phyloP scores from a whole-genome alignment of 1,140 invertebrate species.

The Linepithema humile region DNA sequence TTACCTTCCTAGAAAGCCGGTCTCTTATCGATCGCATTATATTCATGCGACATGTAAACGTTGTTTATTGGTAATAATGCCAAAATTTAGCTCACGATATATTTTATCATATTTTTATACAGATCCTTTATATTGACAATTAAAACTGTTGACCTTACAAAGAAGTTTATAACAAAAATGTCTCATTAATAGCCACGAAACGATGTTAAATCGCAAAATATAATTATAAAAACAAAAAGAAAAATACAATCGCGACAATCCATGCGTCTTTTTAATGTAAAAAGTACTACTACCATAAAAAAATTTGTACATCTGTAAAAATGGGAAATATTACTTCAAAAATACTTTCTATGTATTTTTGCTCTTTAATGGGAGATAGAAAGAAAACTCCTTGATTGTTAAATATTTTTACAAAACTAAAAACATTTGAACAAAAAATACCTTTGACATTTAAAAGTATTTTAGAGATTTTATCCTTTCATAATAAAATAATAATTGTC shows the following conservation, averaged over 20 bases:
- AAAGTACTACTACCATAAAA: neutral
- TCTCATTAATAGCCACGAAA: neutral
- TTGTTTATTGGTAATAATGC: neutral
- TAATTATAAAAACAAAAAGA: neutral
- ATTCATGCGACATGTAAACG: neutral
- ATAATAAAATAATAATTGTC: neutral
- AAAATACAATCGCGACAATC: neutral
- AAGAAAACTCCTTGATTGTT: too few species aligned
- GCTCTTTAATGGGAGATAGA: too few species aligned
- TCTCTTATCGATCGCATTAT: conserved; percentile 3
- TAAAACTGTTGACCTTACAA: neutral
- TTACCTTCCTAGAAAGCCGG: conserved; percentile 70
- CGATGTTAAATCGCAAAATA: neutral
- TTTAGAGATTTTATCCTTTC: neutral
- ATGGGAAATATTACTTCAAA: neutral
- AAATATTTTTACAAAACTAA: too few species aligned
- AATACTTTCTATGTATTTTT: neutral
- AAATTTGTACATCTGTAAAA: neutral
- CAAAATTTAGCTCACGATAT: neutral
- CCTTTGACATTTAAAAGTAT: neutral
- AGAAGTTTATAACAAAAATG: neutral
- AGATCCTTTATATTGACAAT: neutral
- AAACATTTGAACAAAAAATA: neutral
- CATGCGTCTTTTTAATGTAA: neutral
- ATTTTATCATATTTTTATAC: neutral